These are phyloP conservation scores for Dromius quadrimaculatus DNA, from an alignment of 2,888 invertebrate species.

Conservation along the genomic window DNA sequence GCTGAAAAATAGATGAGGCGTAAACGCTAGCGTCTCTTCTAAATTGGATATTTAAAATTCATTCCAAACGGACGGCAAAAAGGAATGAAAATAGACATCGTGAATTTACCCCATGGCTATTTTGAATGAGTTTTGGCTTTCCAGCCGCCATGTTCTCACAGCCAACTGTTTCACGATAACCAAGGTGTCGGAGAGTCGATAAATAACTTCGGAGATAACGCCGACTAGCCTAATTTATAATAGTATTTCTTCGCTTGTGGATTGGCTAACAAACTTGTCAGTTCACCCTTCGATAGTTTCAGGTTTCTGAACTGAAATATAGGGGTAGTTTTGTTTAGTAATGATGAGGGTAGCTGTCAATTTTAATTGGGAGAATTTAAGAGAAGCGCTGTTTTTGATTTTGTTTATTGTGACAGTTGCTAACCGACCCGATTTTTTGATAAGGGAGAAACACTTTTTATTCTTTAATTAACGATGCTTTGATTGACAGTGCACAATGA, in stretches of 20 bases:
- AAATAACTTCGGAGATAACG: conserved; percentile 45
- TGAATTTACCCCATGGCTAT: conserved; percentile 11
- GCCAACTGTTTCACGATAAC: conserved; percentile 44
- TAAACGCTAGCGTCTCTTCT: conserved; percentile 39
- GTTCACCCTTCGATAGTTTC: conserved; percentile 30
- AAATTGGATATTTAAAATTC: conserved; percentile 49
- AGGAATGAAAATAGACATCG: conserved; percentile 14
- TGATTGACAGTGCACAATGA: too few relatives aligned
- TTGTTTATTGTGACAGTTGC: conserved; percentile 35
- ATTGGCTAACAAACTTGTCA: conserved; percentile 40
- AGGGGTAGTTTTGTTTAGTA: conserved; percentile 40
- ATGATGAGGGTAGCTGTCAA: conserved; percentile 49
- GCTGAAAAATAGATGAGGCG: conserved; percentile 40
- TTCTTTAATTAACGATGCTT: too few relatives aligned
- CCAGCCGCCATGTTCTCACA: conserved; percentile 26
- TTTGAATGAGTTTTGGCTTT: conserved; percentile 15
- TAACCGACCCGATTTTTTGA: conserved; percentile 27
- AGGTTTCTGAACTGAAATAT: conserved; percentile 32
- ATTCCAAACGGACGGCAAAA: conserved; percentile 35
- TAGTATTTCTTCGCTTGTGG: conserved; percentile 38
- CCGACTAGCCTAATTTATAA: conserved; percentile 41
- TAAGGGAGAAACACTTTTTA: conserved; percentile 13
- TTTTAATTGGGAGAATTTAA: conserved; percentile 44
- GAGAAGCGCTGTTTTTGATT: conserved; percentile 14
- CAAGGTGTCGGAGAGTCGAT: conserved; percentile 48